These are phyloP conservation scores for Megaustenia siamemsis DNA, from an alignment of 2,888 invertebrate genomes.

Conservation along the genomic window DNA sequence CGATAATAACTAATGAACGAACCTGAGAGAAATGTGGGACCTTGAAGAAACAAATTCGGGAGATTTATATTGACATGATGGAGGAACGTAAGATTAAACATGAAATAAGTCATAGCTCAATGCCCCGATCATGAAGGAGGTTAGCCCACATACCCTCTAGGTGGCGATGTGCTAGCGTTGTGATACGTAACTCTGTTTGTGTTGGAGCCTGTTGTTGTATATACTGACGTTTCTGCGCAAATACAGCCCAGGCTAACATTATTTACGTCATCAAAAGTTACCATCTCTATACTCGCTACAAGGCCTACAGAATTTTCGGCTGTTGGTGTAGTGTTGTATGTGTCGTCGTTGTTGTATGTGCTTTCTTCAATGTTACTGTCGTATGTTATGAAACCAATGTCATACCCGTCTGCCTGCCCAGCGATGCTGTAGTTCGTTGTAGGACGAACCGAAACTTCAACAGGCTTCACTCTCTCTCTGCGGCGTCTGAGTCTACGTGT, in stretches of 20 bases:
- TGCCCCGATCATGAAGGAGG: too few relatives aligned
- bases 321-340: slow-evolving; percentile 13
- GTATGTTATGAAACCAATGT: slow-evolving; percentile 65
- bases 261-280: not conserved
- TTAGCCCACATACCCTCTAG: not conserved
- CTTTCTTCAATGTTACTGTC: slow-evolving; percentile 75
- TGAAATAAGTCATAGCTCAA: too few relatives aligned
- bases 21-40: too few relatives aligned
- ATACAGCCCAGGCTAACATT: not conserved
- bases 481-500: slow-evolving; percentile 62
- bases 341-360: slow-evolving; percentile 2
- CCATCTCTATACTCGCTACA: slow-evolving; percentile 7
- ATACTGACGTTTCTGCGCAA: not conserved
- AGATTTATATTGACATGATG: too few relatives aligned
- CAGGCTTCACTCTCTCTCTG: slow-evolving; percentile 66
- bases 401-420: slow-evolving; percentile 57
- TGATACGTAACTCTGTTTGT: not conserved
- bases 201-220: not conserved
- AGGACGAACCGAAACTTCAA: slow-evolving; percentile 71
- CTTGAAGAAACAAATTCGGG: too few relatives aligned
- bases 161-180: slow-evolving; percentile 25
- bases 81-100: too few relatives aligned
- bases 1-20: too few relatives aligned
- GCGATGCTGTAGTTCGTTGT: slow-evolving; percentile 63
- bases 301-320: not conserved